A percentile compares a stretch with the other conserved stretches of the same genome.
These are phyloP conservation scores for Pygmarrhopalites habei DNA, from an alignment of 1,140 invertebrate species.

Conservation along the genomic window DNA sequence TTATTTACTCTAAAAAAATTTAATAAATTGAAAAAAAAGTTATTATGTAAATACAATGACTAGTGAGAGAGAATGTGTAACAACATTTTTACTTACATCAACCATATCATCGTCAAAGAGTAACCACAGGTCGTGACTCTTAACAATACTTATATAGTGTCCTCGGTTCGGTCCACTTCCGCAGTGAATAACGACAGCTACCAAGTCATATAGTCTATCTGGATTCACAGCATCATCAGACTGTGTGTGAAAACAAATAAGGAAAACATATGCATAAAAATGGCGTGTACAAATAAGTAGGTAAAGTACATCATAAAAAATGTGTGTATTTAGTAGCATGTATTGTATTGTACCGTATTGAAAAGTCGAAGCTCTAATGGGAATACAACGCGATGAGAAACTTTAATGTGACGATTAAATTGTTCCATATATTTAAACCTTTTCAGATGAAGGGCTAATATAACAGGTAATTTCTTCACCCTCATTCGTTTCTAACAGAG, in stretches of 20 bases:
- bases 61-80: too few relatives aligned
- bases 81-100: slow-evolving; percentile 71
- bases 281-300: too few relatives aligned
- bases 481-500: slow-evolving; percentile 81
- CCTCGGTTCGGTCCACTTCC: slow-evolving; percentile 97
- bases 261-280: slow-evolving; percentile 42
- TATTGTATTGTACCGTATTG: slow-evolving; percentile 70
- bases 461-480: slow-evolving; percentile 96
- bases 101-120: slow-evolving; percentile 99
- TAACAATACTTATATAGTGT: slow-evolving; percentile 99
- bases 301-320: slow-evolving; percentile 6
- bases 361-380: slow-evolving; percentile 94
- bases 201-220: slow-evolving; percentile 94
- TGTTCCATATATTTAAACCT: slow-evolving; percentile 99
- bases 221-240: slow-evolving; percentile 96
- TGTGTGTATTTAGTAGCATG: background rate
- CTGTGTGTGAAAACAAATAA: too few relatives aligned
- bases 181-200: slow-evolving; percentile 98
- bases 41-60: too few relatives aligned
- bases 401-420: slow-evolving; percentile 96
- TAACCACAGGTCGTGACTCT: slow-evolving; percentile 97
- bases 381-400: slow-evolving; percentile 97
- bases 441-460: slow-evolving; percentile 95
- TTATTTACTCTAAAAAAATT: too few relatives aligned
- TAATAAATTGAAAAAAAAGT: too few relatives aligned